Percentiles rank a stretch among this genome's conserved stretches.
These are phyloP conservation scores for Phycodurus eques DNA, from an alignment of 2,113 vertebrate species.

Conservation along the genomic window DNA sequence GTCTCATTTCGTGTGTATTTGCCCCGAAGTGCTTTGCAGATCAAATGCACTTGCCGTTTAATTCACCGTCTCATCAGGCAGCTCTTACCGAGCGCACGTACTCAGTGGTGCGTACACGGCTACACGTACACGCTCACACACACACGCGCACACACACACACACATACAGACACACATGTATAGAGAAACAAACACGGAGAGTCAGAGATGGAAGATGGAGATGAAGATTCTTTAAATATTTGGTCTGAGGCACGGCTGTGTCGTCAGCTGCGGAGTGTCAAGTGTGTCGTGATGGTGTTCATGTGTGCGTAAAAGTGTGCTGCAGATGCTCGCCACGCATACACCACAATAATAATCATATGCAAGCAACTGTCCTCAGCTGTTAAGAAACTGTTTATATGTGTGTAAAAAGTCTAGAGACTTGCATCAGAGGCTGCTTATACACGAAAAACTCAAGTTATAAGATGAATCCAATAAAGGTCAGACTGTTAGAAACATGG, in stretches of 20 bases:
- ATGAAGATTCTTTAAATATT: slow-evolving; percentile 4
- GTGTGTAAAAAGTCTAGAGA: neutral
- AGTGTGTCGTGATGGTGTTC: slow-evolving; percentile 1
- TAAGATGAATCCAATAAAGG: neutral
- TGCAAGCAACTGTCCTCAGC: neutral
- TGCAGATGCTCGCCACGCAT: neutral
- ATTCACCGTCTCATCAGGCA: slow-evolving; percentile 72
- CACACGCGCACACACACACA: slow-evolving; percentile 14
- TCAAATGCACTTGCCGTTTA: slow-evolving; percentile 73
- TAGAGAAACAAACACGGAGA: neutral
- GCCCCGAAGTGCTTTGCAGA: slow-evolving; percentile 65
- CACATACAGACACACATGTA: neutral
- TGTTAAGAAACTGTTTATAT: neutral
- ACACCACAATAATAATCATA: neutral
- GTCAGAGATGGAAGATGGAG: neutral
- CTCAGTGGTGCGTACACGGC: slow-evolving; percentile 9
- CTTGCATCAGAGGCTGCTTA: neutral
- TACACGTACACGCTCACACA: slow-evolving; percentile 8
- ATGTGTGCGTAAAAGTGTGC: neutral
- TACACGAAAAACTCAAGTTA: neutral
- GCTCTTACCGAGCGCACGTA: slow-evolving; percentile 50
- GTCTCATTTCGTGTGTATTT: slow-evolving; percentile 52
- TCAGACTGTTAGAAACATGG: neutral
- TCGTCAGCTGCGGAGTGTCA: neutral
- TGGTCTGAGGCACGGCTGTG: neutral